These are phyloP conservation scores for Bombylius discolor DNA, from an alignment of 2,888 invertebrate species.

Conservation along the genomic window DNA sequence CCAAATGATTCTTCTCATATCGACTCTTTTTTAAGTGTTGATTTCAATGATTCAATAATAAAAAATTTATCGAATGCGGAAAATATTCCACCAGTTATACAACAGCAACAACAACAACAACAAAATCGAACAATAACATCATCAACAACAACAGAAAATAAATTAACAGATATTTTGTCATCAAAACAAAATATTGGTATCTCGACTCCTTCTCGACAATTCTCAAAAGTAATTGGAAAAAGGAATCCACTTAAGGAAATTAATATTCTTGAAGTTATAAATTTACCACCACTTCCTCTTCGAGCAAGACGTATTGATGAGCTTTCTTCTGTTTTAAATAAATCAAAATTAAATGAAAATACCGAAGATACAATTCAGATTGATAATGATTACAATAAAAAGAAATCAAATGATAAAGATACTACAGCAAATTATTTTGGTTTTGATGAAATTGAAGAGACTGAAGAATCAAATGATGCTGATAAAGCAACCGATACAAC, in stretches of 20 bases:
- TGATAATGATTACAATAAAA: too few species aligned
- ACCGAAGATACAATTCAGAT: too few species aligned
- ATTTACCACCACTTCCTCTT: slow-evolving; percentile 16
- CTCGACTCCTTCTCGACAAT: too few species aligned
- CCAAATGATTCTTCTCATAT: too few species aligned
- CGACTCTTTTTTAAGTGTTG: too few species aligned
- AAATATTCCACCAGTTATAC: slow-evolving; percentile 21
- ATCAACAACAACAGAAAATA: background rate
- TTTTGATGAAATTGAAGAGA: background rate
- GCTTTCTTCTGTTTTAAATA: background rate
- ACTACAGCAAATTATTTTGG: background rate
- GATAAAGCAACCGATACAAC: background rate
- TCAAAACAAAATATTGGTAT: background rate
- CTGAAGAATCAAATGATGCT: too few species aligned
- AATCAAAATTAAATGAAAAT: too few species aligned
- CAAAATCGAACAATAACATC: background rate
- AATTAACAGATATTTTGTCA: background rate
- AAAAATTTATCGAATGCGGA: slow-evolving; percentile 22
- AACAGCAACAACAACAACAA: too few species aligned
- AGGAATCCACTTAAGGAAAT: slow-evolving; percentile 28
- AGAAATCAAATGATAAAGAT: background rate
- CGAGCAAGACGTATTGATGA: background rate
- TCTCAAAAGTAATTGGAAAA: slow-evolving; percentile 14
- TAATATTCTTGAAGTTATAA: slow-evolving; percentile 27
- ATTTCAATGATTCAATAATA: background rate